phyloP scores from a whole-genome alignment of 2,888 invertebrate genomes.

The Vanessa cardui region DNA sequence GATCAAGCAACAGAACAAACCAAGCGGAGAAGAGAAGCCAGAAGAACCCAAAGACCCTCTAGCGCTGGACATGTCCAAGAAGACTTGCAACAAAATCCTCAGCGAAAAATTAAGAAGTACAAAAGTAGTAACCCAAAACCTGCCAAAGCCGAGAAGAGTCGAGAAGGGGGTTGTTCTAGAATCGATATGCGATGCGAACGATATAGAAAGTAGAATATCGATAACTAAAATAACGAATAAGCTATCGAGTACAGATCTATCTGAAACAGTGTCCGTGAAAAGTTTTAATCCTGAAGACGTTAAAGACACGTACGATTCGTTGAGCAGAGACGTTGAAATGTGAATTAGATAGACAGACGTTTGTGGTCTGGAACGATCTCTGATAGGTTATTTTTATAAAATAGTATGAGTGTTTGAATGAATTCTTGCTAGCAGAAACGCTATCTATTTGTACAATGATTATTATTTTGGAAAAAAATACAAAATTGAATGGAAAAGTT shows the following conservation, averaged over 20 bases:
- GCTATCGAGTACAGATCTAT: slow-evolving; percentile 67
- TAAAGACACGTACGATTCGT: slow-evolving; percentile 67
- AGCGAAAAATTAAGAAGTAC: slow-evolving; percentile 67
- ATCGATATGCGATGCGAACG: slow-evolving; percentile 68
- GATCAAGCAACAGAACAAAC: slow-evolving; percentile 85
- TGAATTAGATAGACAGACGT: slow-evolving; percentile 46
- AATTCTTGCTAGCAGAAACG: not conserved
- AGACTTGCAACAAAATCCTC: slow-evolving; percentile 68
- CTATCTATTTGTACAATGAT: no score
- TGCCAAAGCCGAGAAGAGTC: slow-evolving; percentile 65
- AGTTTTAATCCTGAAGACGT: slow-evolving; percentile 75
- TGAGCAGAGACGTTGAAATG: slow-evolving; percentile 75
- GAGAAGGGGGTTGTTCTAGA: slow-evolving; percentile 71
- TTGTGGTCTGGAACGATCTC: slow-evolving; percentile 37
- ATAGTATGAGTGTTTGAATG: slow-evolving; percentile 13
- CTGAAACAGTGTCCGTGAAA: slow-evolving; percentile 65
- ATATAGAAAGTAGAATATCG: slow-evolving; percentile 79
- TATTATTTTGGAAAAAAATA: no score
- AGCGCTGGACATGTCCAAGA: slow-evolving; percentile 74
- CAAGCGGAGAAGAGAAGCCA: slow-evolving; percentile 59
- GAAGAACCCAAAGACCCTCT: slow-evolving; percentile 62
- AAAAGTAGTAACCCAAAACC: slow-evolving; percentile 55
- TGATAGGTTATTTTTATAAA: slow-evolving; percentile 32
- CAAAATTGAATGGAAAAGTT: no score
- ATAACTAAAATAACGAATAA: slow-evolving; percentile 80